Conservation (phyloP, 2,888 invertebrate genomes). For the Agonopterix alstromeriana region DNA sequence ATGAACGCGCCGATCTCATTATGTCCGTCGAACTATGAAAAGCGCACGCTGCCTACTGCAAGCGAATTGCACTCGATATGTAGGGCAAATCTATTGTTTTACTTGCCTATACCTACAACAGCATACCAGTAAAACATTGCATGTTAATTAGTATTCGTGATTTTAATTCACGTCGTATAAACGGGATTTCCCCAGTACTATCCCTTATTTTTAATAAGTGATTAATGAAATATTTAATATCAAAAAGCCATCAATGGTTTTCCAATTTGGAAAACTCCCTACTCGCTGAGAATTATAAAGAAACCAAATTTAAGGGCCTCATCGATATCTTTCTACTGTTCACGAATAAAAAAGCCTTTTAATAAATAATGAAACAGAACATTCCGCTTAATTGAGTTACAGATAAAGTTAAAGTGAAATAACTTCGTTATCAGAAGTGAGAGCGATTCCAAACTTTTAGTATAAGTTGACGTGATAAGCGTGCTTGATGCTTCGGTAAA, state of each 20-base stretch:
- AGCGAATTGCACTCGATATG: slow-evolving; percentile 35
- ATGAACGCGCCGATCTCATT: slow-evolving; percentile 51
- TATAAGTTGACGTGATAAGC: neutral
- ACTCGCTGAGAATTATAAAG: too few species aligned
- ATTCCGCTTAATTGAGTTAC: neutral
- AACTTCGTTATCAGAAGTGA: neutral
- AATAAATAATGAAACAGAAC: neutral
- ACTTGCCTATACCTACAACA: too few species aligned
- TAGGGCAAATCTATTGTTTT: slow-evolving; percentile 46
- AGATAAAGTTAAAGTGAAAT: neutral
- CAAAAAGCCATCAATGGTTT: too few species aligned
- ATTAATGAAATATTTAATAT: too few species aligned
- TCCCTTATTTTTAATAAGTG: too few species aligned
- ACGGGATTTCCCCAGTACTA: too few species aligned
- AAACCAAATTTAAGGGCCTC: too few species aligned
- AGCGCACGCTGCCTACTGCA: slow-evolving; percentile 29
- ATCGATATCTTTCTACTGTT: too few species aligned
- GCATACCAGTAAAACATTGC: too few species aligned
- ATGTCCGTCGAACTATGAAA: slow-evolving; percentile 46
- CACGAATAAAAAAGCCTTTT: neutral
- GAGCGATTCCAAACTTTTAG: neutral
- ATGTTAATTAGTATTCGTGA: too few species aligned
- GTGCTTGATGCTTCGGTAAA: neutral
- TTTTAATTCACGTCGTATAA: too few species aligned
- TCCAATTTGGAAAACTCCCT: too few species aligned